Percentiles rank a stretch among this genome's conserved stretches.
phyloP scores from a whole-genome alignment of 2,797 vertebrate species.

The Ctenochaetus hawaiiensis region DNA sequence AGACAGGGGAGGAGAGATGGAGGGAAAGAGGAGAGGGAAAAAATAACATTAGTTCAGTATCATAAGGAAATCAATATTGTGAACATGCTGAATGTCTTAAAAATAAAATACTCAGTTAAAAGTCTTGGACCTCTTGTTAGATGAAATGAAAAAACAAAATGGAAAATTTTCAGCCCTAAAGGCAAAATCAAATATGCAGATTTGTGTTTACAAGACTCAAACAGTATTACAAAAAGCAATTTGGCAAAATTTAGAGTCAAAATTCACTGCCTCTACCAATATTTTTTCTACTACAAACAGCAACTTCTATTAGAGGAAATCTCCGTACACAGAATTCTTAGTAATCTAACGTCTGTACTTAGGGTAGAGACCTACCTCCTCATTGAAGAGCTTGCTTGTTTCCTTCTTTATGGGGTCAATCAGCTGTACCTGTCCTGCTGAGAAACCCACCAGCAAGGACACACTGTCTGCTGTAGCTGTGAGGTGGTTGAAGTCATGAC shows the following conservation, averaged over 20 bases:
- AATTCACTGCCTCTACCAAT: not conserved
- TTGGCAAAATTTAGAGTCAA: not conserved
- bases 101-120: not conserved
- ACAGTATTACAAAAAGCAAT: not conserved
- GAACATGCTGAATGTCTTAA: constrained; percentile 17
- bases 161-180: not conserved
- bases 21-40: constrained; percentile 28
- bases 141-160: not conserved
- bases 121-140: not conserved
- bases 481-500: constrained; percentile 99
- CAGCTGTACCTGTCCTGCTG: constrained; percentile 98
- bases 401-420: constrained; percentile 99
- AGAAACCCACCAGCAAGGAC: constrained; percentile 97
- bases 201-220: not conserved
- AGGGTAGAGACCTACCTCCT: constrained; percentile 90
- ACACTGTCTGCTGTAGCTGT: constrained; percentile 97
- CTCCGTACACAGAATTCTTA: not conserved
- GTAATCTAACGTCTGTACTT: not conserved
- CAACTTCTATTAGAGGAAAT: not conserved
- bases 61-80: constrained; percentile 13
- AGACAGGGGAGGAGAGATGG: constrained; percentile 66
- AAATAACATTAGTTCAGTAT: constrained; percentile 42
- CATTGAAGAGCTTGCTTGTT: constrained; percentile 99
- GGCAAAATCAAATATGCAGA: not conserved
- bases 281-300: not conserved